Conservation (phyloP, 1,140 invertebrate species). For the Drosophila parvula region DNA sequence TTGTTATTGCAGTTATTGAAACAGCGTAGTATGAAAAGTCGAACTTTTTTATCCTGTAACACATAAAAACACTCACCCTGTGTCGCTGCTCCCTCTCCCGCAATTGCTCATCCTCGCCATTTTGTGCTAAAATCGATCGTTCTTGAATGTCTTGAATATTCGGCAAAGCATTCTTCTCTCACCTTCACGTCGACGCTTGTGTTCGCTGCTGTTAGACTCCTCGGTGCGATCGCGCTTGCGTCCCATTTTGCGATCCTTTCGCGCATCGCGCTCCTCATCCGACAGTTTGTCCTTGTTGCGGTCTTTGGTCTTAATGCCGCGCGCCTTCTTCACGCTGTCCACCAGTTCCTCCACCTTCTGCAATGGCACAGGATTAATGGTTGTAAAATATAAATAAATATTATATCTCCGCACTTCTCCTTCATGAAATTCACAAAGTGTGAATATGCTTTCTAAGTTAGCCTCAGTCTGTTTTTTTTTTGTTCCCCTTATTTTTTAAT, state of each 20-base stretch:
- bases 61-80: slow-evolving; percentile 57
- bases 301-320: slow-evolving; percentile 87
- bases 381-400: slow-evolving; percentile 22
- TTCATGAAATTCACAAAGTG: slow-evolving; percentile 1
- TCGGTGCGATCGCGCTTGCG: slow-evolving; percentile 90
- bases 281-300: slow-evolving; percentile 85
- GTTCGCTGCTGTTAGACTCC: slow-evolving; percentile 87
- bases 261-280: slow-evolving; percentile 88
- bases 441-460: slow-evolving; percentile 1
- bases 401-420: neutral
- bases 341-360: slow-evolving; percentile 85
- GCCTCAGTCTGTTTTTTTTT: neutral
- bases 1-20: no score
- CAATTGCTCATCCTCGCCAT: slow-evolving; percentile 74
- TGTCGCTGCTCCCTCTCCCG: slow-evolving; percentile 79
- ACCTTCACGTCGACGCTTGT: slow-evolving; percentile 91
- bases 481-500: neutral
- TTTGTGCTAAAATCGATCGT: slow-evolving; percentile 72
- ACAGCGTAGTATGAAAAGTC: no score
- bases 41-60: neutral
- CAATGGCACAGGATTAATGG: slow-evolving; percentile 69
- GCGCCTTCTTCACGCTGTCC: slow-evolving; percentile 88
- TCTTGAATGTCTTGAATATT: slow-evolving; percentile 47
- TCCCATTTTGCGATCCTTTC: slow-evolving; percentile 90
- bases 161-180: slow-evolving; percentile 63